Percentiles rank a stretch among this genome's conserved stretches.
Conservation (phyloP, 2,888 invertebrate genomes). For the Hedya salicella region DNA sequence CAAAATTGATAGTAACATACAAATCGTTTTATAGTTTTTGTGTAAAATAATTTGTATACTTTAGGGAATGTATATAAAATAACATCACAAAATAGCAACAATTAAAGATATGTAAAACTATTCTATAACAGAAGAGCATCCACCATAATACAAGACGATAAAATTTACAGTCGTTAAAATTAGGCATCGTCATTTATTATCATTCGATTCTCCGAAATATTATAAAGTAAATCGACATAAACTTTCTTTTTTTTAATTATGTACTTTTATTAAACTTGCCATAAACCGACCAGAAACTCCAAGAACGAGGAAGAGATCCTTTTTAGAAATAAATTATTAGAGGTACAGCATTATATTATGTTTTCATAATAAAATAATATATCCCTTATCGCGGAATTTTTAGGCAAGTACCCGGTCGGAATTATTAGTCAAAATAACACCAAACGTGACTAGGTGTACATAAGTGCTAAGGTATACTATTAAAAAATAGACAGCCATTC, state of each 20-base stretch:
- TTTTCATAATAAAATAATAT: no score
- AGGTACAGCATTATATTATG: no score
- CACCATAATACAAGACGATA: not conserved
- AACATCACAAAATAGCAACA: not conserved
- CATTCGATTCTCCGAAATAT: not conserved
- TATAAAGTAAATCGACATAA: no score
- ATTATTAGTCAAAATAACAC: slow-evolving; percentile 6
- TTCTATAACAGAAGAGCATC: not conserved
- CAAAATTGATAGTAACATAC: slow-evolving; percentile 2
- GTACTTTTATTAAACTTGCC: no score
- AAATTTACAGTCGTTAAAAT: not conserved
- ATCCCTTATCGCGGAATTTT: no score
- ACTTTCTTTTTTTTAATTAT: no score
- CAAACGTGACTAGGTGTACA: slow-evolving; percentile 38
- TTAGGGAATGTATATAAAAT: slow-evolving; percentile 7
- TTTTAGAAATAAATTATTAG: no score
- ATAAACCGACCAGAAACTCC: no score
- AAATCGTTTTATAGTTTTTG: not conserved
- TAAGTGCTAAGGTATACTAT: slow-evolving; percentile 29
- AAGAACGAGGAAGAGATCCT: no score
- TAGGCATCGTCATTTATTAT: not conserved
- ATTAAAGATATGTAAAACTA: not conserved
- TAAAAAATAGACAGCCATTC: slow-evolving; percentile 28
- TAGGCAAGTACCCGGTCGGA: not conserved
- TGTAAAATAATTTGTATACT: not conserved